phyloP scores from a whole-genome alignment of 1,140 invertebrate species.

The Ips nitidus region DNA sequence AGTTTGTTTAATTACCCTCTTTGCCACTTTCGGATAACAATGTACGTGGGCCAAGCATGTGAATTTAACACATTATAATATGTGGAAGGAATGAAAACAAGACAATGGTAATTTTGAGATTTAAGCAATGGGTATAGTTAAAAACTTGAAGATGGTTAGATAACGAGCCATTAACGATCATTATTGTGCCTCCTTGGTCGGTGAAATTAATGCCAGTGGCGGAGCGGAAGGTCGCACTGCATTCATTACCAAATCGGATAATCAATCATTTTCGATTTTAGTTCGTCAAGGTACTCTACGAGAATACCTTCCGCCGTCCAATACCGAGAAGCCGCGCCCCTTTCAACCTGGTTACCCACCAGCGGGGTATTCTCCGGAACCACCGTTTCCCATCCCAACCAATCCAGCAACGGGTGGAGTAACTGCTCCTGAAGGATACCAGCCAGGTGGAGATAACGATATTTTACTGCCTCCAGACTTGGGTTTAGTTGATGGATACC shows the following conservation, averaged over 20 bases:
- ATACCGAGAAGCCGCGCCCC: slow-evolving; percentile 66
- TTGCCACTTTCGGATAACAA: slow-evolving; percentile 7
- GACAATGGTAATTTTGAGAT: slow-evolving; percentile 17
- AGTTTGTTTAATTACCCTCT: background rate
- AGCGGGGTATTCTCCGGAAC: slow-evolving; percentile 47
- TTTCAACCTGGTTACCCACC: slow-evolving; percentile 62
- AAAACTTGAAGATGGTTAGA: background rate
- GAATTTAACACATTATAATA: slow-evolving; percentile 10
- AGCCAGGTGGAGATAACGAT: slow-evolving; percentile 6
- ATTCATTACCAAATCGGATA: too few species aligned
- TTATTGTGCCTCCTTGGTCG: background rate
- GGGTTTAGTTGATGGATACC: slow-evolving; percentile 3
- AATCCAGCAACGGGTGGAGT: slow-evolving; percentile 35
- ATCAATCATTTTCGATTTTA: slow-evolving; percentile 48
- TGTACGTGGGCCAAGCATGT: slow-evolving; percentile 5
- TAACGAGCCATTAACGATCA: background rate
- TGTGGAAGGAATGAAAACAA: slow-evolving; percentile 1
- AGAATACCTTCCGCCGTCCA: slow-evolving; percentile 62
- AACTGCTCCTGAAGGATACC: slow-evolving; percentile 23
- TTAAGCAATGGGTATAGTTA: background rate
- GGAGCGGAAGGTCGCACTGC: background rate
- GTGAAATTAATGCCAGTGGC: background rate
- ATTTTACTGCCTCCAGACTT: slow-evolving; percentile 17
- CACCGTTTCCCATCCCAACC: slow-evolving; percentile 36
- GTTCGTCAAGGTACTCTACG: slow-evolving; percentile 61